These are phyloP conservation scores for Ditula angustiorana DNA, from an alignment of 2,888 invertebrate species.

Conservation along the genomic window DNA sequence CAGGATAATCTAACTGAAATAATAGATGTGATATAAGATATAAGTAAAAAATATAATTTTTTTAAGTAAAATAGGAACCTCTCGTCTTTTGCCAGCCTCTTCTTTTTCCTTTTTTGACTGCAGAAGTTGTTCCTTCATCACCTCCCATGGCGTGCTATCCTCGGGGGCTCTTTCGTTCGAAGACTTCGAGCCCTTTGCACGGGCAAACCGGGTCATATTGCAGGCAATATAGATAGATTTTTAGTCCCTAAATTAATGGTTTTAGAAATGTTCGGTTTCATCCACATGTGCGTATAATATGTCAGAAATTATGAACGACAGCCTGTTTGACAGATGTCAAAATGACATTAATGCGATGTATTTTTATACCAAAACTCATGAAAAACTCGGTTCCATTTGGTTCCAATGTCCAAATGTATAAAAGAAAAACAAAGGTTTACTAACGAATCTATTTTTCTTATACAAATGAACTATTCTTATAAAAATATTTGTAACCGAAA, in stretches of 20 bases:
- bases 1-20: conserved; percentile 8
- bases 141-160: conserved; percentile 90
- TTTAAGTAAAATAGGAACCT: conserved; percentile 52
- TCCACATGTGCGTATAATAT: too few species aligned
- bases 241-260: too few species aligned
- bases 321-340: too few species aligned
- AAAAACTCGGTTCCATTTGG: too few species aligned
- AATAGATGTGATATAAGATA: not conserved
- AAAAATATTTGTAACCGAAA: too few species aligned
- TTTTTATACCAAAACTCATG: too few species aligned
- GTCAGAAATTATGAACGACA: too few species aligned
- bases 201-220: conserved; percentile 90
- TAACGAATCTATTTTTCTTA: too few species aligned
- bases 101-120: conserved; percentile 79
- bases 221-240: not conserved
- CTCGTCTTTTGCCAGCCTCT: conserved; percentile 68
- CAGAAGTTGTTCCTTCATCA: conserved; percentile 88
- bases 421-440: not conserved
- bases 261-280: too few species aligned
- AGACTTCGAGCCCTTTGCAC: conserved; percentile 90
- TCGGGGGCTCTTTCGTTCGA: conserved; percentile 89
- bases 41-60: not conserved
- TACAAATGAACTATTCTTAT: too few species aligned
- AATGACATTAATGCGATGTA: too few species aligned
- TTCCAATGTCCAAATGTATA: too few species aligned